phyloP scores from a whole-genome alignment of 2,113 vertebrate genomes.

The Tupaia tana region DNA sequence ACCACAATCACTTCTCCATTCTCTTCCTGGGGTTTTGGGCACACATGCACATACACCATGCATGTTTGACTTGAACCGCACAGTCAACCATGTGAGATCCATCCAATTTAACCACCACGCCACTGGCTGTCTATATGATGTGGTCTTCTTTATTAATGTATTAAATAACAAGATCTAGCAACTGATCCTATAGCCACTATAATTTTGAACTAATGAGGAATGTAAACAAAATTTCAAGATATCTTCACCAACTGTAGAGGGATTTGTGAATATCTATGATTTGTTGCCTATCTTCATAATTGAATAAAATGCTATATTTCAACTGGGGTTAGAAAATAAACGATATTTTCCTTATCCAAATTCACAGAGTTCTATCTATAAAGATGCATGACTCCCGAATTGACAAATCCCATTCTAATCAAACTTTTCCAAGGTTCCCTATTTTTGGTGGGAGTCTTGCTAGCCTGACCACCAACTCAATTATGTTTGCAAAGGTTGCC shows the following conservation, averaged over 20 bases:
- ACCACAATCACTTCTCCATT: too few species aligned
- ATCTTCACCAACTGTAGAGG: neutral
- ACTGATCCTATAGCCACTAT: neutral
- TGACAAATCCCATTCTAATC: neutral
- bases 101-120: too few species aligned
- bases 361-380: neutral
- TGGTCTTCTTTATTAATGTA: neutral
- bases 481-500: constrained; percentile 53
- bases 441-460: neutral
- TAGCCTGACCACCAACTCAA: neutral
- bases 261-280: neutral
- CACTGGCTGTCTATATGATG: too few species aligned
- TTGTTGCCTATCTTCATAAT: neutral
- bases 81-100: too few species aligned
- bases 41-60: too few species aligned
- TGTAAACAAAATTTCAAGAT: neutral
- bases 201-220: neutral
- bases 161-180: neutral
- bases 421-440: neutral
- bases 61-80: too few species aligned
- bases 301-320: constrained; percentile 26
- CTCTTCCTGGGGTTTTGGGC: too few species aligned
- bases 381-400: neutral
- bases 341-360: neutral
- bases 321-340: neutral